Conservation (phyloP, 1,140 invertebrate species). For the Druon quercuslanigerum region DNA sequence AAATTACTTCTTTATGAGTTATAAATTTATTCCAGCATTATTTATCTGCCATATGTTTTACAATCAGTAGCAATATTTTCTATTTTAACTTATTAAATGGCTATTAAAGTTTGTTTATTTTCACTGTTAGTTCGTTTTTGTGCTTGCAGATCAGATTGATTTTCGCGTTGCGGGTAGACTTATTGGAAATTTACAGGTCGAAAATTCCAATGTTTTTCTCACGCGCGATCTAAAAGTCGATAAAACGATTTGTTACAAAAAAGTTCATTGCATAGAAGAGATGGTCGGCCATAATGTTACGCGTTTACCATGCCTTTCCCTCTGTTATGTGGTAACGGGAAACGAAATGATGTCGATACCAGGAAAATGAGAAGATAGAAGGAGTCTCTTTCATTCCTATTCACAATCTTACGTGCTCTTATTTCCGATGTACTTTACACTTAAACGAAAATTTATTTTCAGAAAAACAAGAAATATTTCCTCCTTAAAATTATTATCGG, state of each 20-base stretch:
- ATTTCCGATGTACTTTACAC: too few species aligned
- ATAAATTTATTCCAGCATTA: background rate
- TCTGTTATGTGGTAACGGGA: conserved; percentile 2
- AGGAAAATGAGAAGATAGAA: background rate
- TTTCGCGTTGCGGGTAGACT: background rate
- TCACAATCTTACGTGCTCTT: too few species aligned
- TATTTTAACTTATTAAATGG: too few species aligned
- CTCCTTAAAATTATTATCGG: too few species aligned
- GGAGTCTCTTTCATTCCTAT: background rate
- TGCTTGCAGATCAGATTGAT: background rate
- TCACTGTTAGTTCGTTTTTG: background rate
- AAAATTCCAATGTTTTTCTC: conserved; percentile 14
- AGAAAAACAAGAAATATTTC: too few species aligned
- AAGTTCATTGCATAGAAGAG: background rate
- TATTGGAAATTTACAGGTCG: conserved; percentile 13
- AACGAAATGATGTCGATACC: conserved; percentile 7
- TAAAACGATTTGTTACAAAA: conserved; percentile 13
- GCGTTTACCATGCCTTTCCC: conserved; percentile 8
- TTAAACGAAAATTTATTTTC: too few species aligned
- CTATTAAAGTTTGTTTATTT: too few species aligned
- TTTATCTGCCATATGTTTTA: background rate
- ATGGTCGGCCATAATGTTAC: background rate
- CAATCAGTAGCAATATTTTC: too few species aligned
- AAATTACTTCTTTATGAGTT: background rate
- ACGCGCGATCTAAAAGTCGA: conserved; percentile 8